Conservation (phyloP, 2,888 invertebrate genomes). For the Drosophila pseudotalamancana region DNA sequence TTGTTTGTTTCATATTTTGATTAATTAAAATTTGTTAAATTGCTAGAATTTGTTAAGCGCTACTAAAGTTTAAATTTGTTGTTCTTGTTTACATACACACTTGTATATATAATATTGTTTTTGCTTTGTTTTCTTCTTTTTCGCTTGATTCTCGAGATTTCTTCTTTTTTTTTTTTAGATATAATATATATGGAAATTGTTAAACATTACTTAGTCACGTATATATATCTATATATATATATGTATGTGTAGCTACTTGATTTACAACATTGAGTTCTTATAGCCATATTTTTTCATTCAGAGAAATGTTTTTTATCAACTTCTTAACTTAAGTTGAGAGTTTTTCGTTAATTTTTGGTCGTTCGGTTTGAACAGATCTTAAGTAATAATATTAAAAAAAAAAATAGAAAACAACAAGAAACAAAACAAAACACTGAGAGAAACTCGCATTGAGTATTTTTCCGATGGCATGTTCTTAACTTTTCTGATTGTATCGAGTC, state of each 20-base stretch:
- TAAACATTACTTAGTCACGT: conserved; percentile 59
- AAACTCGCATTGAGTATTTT: not conserved
- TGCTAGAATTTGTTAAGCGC: conserved; percentile 81
- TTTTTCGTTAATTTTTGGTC: conserved; percentile 17
- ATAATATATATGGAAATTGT: conserved; percentile 60
- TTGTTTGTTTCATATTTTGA: conserved; percentile 65
- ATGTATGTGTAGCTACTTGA: conserved; percentile 35
- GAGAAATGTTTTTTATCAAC: conserved; percentile 4
- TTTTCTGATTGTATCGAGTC: conserved; percentile 29
- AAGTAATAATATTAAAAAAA: conserved; percentile 5
- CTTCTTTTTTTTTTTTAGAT: conserved; percentile 18
- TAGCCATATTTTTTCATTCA: conserved; percentile 21
- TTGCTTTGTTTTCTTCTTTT: conserved; percentile 36
- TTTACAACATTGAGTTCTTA: conserved; percentile 51
- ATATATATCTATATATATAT: conserved; percentile 13
- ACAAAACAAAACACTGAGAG: conserved; percentile 14
- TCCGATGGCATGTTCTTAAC: conserved; percentile 19
- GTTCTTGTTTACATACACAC: conserved; percentile 51
- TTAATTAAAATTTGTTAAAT: conserved; percentile 80
- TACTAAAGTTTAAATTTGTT: conserved; percentile 81
- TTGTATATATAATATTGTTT: conserved; percentile 21
- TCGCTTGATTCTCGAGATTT: conserved; percentile 14
- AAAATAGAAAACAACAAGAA: too few species aligned
- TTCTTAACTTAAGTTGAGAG: conserved; percentile 1
- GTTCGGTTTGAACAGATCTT: conserved; percentile 7